Conservation (phyloP, 2,797 vertebrate species). For the Trachops cirrhosus region DNA sequence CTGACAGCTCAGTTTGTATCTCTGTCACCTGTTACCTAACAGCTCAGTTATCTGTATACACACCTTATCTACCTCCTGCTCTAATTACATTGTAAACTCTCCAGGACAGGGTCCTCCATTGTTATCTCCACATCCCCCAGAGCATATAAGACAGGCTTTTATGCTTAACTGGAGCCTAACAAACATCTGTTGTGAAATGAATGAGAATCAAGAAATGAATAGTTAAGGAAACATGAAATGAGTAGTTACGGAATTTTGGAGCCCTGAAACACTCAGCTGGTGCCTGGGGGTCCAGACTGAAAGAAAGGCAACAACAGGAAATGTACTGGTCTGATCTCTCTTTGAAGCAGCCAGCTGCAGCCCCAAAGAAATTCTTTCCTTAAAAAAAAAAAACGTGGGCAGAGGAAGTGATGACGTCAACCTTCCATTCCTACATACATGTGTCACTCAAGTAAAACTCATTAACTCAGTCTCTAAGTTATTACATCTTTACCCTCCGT, state of each 20-base stretch:
- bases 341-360: slow-evolving; percentile 58
- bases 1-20: neutral
- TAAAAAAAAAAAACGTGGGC: slow-evolving; percentile 25
- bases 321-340: neutral
- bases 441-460: neutral
- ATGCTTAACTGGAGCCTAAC: neutral
- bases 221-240: neutral
- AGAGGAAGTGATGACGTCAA: slow-evolving; percentile 52
- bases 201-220: slow-evolving; percentile 33
- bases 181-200: slow-evolving; percentile 40
- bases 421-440: neutral
- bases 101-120: neutral
- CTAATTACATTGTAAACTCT: neutral
- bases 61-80: neutral
- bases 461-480: neutral
- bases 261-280: slow-evolving; percentile 20
- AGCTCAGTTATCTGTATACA: neutral
- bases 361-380: slow-evolving; percentile 27
- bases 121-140: neutral
- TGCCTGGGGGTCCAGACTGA: neutral
- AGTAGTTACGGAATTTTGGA: neutral
- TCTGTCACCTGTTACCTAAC: neutral
- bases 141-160: neutral
- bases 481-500: neutral
- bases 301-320: slow-evolving; percentile 25